Evolutionary conservation across 2,797 vertebrate species (phyloP).

Genomic region (Tenualosa thibaudeaui): DNA sequence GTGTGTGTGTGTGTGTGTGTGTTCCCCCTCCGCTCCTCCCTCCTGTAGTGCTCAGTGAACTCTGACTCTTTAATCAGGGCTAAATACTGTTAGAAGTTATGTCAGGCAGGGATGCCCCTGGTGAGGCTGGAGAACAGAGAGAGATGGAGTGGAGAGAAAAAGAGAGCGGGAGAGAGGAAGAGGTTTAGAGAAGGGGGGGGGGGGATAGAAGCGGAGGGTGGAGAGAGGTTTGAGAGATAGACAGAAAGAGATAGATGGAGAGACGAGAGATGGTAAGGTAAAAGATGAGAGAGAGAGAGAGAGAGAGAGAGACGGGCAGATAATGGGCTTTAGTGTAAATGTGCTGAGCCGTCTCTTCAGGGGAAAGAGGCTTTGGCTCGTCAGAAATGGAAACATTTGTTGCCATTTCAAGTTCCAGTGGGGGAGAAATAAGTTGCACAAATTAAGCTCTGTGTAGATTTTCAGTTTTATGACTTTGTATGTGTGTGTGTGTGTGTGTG

Average conservation of each 20-base stretch:
- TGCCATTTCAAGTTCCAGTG: background rate
- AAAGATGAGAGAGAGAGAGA: slow-evolving; percentile 45
- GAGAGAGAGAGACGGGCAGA: slow-evolving; percentile 62
- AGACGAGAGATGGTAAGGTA: too few relatives aligned
- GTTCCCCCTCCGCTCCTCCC: slow-evolving; percentile 25
- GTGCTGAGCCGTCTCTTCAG: slow-evolving; percentile 68
- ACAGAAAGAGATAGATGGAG: background rate
- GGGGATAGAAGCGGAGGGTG: background rate
- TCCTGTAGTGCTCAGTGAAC: slow-evolving; percentile 69
- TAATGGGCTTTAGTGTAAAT: slow-evolving; percentile 76
- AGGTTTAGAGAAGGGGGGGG: slow-evolving; percentile 53
- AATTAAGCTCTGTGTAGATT: slow-evolving; percentile 66
- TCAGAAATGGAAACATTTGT: slow-evolving; percentile 41
- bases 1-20: background rate
- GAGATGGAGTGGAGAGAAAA: slow-evolving; percentile 62
- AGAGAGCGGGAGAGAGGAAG: slow-evolving; percentile 22
- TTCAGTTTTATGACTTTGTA: slow-evolving; percentile 53
- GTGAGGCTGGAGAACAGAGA: slow-evolving; percentile 41
- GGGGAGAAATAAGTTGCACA: slow-evolving; percentile 15
- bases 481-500: background rate
- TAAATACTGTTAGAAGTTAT: slow-evolving; percentile 67
- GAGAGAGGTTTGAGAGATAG: background rate
- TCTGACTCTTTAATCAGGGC: slow-evolving; percentile 75
- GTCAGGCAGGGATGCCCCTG: slow-evolving; percentile 61
- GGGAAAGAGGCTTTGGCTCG: slow-evolving; percentile 70